Evolutionary conservation across 23 tunicate species (phyloP).

Genomic region (Halocynthia aurantium): DNA sequence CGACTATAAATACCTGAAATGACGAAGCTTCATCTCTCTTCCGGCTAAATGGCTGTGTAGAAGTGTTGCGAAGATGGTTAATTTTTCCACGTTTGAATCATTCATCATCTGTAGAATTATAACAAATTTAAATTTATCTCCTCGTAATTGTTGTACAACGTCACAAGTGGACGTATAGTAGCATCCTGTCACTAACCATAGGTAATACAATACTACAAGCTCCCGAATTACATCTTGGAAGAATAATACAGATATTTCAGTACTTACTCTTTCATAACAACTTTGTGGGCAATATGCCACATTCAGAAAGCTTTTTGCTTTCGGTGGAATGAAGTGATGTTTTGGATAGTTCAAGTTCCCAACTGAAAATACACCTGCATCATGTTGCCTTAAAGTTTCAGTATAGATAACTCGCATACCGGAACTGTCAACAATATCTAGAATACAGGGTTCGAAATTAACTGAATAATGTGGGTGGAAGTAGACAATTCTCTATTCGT

Average conservation of each 20-base stretch:
- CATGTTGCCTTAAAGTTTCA: slow-evolving; percentile 27
- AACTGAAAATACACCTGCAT: slow-evolving; percentile 31
- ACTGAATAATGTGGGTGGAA: too few relatives aligned
- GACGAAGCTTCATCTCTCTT: slow-evolving; percentile 19
- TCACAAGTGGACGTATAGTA: too few relatives aligned
- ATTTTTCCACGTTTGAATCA: neutral
- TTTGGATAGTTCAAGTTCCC: slow-evolving; percentile 19
- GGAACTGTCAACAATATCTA: slow-evolving; percentile 46
- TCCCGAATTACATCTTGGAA: too few relatives aligned
- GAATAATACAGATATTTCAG: too few relatives aligned
- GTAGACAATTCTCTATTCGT: too few relatives aligned
- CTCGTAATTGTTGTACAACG: too few relatives aligned
- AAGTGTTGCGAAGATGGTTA: slow-evolving; percentile 26
- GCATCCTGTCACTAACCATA: too few relatives aligned
- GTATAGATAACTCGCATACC: slow-evolving; percentile 51
- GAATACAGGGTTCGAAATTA: neutral
- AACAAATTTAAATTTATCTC: too few relatives aligned
- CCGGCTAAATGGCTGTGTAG: slow-evolving; percentile 39
- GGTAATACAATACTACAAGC: too few relatives aligned
- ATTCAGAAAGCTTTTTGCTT: slow-evolving; percentile 32
- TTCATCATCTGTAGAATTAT: slow-evolving; percentile 39
- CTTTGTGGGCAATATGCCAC: slow-evolving; percentile 22
- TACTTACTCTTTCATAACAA: slow-evolving; percentile 28
- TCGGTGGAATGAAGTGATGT: slow-evolving; percentile 42
- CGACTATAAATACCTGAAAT: slow-evolving; percentile 47